Evolutionary conservation across 2,888 invertebrate genomes (phyloP).

Genomic region (Cryptocephalus moraei): DNA sequence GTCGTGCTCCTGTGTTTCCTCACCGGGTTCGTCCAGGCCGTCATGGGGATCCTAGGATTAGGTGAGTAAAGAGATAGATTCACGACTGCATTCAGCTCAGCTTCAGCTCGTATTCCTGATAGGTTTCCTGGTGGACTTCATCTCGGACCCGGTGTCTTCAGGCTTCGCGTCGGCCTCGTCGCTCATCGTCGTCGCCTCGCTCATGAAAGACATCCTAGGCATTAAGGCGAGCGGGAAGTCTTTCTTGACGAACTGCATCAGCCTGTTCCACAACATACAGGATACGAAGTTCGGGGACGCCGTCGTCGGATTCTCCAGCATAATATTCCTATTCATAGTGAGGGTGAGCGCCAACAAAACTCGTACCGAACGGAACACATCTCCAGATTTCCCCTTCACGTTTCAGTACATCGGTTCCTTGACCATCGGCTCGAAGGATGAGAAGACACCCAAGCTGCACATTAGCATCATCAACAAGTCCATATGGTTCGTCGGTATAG

Average conservation of each 20-base stretch:
- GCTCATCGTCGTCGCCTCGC: constrained; percentile 77
- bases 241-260: constrained; percentile 33
- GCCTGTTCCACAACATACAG: neutral
- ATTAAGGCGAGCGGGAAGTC: constrained; percentile 42
- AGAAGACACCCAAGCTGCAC: no score
- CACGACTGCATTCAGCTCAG: constrained; percentile 3
- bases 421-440: no score
- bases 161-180: constrained; percentile 90
- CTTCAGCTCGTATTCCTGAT: constrained; percentile 16
- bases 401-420: neutral
- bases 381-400: no score
- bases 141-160: constrained; percentile 80
- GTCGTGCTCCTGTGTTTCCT: constrained; percentile 71
- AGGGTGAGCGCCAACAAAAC: no score
- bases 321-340: neutral
- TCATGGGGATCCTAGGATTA: constrained; percentile 75
- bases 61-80: constrained; percentile 38
- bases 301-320: neutral
- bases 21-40: constrained; percentile 60
- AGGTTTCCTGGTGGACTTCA: constrained; percentile 82
- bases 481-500: neutral
- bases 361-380: no score
- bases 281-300: neutral
- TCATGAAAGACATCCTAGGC: constrained; percentile 73
- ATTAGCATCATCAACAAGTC: neutral